Base-by-base conservation (phyloP, 2,797 vertebrate genomes). In the Esox lucius region DNA sequence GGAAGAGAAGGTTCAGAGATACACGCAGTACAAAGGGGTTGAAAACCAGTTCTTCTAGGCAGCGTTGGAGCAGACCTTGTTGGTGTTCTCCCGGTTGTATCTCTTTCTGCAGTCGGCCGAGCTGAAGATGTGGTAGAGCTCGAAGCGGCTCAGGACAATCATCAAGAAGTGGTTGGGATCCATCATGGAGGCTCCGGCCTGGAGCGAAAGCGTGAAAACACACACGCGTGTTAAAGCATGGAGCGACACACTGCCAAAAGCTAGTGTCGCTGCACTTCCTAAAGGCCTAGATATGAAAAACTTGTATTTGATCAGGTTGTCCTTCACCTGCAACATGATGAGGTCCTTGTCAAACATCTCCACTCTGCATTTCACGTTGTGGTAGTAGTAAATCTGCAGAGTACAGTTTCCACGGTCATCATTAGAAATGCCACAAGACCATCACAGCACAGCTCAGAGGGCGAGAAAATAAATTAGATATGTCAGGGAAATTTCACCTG, bases 271-370 rank as follows among this genome's bases (percentile, higher is more conserved):
- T 15, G 39, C 24, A 53, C 11, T 46, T 46, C 42, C 42, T 46
- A 46, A 13, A 46, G 12, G 42, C 42, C 42, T 46, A 33, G 39
- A 24, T 17, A 19, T 17, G 6, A 67, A 19, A 12, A 35, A 11
- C 1, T 46, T 13, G 42, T 5, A 46, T 46, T 11, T 13, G 12
- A 24, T 61, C 11, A 12, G n/a, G 56, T 26, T 61, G n/a, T 24
- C 61, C 17, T 53, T 92, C 92, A 99, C 98, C 96, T 99, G 98
- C 84, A 99, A 94, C 96, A 98, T 98, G 84, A 95, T 89, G 87
- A 99, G 89, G 87, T 99, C 98, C 89, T 99, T 99, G 92, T 99
- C 97, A 78, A 98, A 99, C 98, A 99, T 99, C 90, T 99, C 98
- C 78, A 96, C 94, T 78, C 98, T 92, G 89, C 98, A 99, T 83